These are phyloP conservation scores for Gasterosteus nipponicus DNA, from an alignment of 2,113 vertebrate species.

Conservation along the genomic window DNA sequence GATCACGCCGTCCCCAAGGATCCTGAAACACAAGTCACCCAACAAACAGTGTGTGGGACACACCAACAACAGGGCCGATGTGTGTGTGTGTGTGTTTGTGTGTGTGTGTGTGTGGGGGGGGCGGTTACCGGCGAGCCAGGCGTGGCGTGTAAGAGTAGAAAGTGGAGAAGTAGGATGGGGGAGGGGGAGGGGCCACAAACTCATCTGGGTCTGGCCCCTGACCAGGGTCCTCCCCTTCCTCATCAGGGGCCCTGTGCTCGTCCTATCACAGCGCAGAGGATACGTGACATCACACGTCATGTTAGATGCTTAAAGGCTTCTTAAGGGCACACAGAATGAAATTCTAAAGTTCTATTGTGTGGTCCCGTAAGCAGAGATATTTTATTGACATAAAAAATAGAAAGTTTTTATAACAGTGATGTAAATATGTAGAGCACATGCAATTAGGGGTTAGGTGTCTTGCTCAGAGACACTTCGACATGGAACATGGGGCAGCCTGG, in stretches of 20 bases:
- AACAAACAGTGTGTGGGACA: background rate
- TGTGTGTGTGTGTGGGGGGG: background rate
- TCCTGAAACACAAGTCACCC: slow-evolving; percentile 50
- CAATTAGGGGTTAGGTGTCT: too few species aligned
- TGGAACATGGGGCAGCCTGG: too few species aligned
- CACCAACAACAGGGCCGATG: background rate
- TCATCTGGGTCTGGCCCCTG: slow-evolving; percentile 80
- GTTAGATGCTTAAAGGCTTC: background rate
- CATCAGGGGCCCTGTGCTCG: slow-evolving; percentile 75
- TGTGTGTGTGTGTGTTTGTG: background rate
- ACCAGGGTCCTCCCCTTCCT: slow-evolving; percentile 80
- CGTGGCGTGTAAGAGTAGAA: slow-evolving; percentile 80
- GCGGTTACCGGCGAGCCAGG: slow-evolving; percentile 79
- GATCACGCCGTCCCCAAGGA: slow-evolving; percentile 79
- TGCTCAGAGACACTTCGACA: too few species aligned
- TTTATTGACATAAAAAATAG: too few species aligned
- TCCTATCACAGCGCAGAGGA: slow-evolving; percentile 70
- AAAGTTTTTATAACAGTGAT: too few species aligned
- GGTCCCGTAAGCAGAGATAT: too few species aligned
- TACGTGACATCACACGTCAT: slow-evolving; percentile 2
- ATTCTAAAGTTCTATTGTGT: too few species aligned
- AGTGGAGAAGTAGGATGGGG: slow-evolving; percentile 87
- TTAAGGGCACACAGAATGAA: too few species aligned
- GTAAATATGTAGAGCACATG: too few species aligned
- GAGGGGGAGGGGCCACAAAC: slow-evolving; percentile 84